A percentile compares a stretch with the other conserved stretches of the same genome.
Evolutionary conservation across 2,888 invertebrate genomes (phyloP).

Genomic region (Siphonodentalium dalli): DNA sequence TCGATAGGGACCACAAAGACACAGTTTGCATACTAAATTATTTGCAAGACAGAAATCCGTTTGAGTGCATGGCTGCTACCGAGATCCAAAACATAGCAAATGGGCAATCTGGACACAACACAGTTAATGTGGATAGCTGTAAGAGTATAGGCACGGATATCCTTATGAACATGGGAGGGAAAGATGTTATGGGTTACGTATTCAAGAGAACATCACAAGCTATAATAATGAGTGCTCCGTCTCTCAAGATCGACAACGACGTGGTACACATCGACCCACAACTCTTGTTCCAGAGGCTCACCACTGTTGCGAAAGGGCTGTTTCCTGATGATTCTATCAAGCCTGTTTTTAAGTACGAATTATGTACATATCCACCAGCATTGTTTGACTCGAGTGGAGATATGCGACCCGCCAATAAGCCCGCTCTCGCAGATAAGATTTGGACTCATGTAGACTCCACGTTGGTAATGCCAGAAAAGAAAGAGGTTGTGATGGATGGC

Average conservation of each 20-base stretch:
- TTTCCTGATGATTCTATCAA: neutral
- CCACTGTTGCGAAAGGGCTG: slow-evolving; percentile 3
- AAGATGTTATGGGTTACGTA: slow-evolving; percentile 1
- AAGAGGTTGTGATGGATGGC: slow-evolving; percentile 21
- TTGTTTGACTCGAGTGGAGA: slow-evolving; percentile 24
- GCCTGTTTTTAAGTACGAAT: slow-evolving; percentile 23
- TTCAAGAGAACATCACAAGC: slow-evolving; percentile 16
- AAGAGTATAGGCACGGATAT: slow-evolving; percentile 18
- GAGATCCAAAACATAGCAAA: slow-evolving; percentile 20
- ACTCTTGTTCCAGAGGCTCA: slow-evolving; percentile 28
- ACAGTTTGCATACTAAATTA: slow-evolving; percentile 1
- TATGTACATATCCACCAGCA: slow-evolving; percentile 18
- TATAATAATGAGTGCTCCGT: slow-evolving; percentile 10
- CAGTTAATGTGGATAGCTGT: slow-evolving; percentile 24
- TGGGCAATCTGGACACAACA: slow-evolving; percentile 17
- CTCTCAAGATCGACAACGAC: slow-evolving; percentile 11
- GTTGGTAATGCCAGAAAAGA: too few relatives aligned
- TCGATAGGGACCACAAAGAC: slow-evolving; percentile 15
- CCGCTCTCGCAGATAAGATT: slow-evolving; percentile 22
- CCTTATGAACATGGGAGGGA: slow-evolving; percentile 17
- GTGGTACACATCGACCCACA: slow-evolving; percentile 21
- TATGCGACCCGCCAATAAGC: slow-evolving; percentile 16
- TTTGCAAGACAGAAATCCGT: slow-evolving; percentile 20
- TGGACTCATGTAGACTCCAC: too few relatives aligned
- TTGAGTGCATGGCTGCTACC: slow-evolving; percentile 5